These are phyloP conservation scores for Peribatodes rhomboidaria DNA, from an alignment of 2,888 invertebrate genomes.

Conservation along the genomic window DNA sequence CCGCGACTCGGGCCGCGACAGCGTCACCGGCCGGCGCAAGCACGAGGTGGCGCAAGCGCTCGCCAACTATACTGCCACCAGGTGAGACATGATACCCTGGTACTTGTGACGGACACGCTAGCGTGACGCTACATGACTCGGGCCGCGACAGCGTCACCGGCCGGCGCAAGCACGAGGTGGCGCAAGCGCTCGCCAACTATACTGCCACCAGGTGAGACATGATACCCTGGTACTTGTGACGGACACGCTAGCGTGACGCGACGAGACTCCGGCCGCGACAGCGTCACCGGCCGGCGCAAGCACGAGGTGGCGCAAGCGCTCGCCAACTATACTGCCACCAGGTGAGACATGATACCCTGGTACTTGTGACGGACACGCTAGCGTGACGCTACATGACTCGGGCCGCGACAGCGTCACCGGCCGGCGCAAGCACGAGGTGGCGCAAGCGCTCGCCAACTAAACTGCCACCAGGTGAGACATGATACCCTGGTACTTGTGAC, in stretches of 20 bases:
- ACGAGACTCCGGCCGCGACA: slow-evolving; percentile 63
- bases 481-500: background rate
- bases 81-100: background rate
- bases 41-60: slow-evolving; percentile 98
- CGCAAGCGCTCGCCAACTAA: no score
- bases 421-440: no score
- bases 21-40: slow-evolving; percentile 86
- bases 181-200: slow-evolving; percentile 97
- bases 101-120: slow-evolving; percentile 45
- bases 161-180: slow-evolving; percentile 94
- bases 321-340: slow-evolving; percentile 94
- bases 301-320: slow-evolving; percentile 98
- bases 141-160: slow-evolving; percentile 73
- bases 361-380: no score
- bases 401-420: no score
- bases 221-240: background rate
- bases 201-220: slow-evolving; percentile 86
- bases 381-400: no score
- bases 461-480: background rate
- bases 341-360: background rate
- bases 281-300: slow-evolving; percentile 86
- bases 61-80: slow-evolving; percentile 94
- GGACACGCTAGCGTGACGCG: slow-evolving; percentile 56
- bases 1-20: slow-evolving; percentile 63
- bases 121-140: slow-evolving; percentile 56